These are phyloP conservation scores for Drosophila lacertosa DNA, from an alignment of 1,140 invertebrate species.

Conservation along the genomic window DNA sequence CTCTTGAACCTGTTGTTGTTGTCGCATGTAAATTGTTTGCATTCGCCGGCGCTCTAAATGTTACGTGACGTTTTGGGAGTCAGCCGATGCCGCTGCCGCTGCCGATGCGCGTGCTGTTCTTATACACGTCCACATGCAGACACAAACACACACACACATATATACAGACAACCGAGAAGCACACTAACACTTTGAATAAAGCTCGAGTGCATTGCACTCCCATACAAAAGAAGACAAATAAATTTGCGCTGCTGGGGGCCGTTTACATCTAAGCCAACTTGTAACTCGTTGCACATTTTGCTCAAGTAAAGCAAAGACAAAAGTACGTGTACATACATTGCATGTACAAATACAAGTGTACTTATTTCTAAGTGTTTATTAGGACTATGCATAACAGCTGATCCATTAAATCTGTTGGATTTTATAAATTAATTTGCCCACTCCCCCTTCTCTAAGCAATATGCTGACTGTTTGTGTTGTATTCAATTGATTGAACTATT, in stretches of 20 bases:
- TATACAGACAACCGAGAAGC: not conserved
- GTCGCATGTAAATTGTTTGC: slow-evolving; percentile 32
- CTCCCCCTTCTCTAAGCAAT: not conserved
- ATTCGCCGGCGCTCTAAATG: slow-evolving; percentile 44
- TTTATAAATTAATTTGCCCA: not conserved
- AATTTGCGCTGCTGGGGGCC: slow-evolving; percentile 27
- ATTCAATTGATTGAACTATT: no score
- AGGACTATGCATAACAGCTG: slow-evolving; percentile 26
- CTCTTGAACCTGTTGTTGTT: slow-evolving; percentile 35
- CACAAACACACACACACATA: slow-evolving; percentile 14
- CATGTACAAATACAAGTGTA: slow-evolving; percentile 2
- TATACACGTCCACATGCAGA: slow-evolving; percentile 48
- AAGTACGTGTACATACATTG: not conserved
- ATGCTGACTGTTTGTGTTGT: no score
- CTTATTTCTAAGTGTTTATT: not conserved
- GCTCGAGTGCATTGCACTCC: slow-evolving; percentile 41
- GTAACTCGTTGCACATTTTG: slow-evolving; percentile 28
- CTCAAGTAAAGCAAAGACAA: slow-evolving; percentile 1
- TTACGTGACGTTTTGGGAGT: slow-evolving; percentile 69
- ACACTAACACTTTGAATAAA: slow-evolving; percentile 14
- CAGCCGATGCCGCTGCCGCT: slow-evolving; percentile 51
- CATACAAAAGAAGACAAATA: slow-evolving; percentile 2
- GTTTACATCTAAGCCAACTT: slow-evolving; percentile 24
- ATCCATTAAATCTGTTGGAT: slow-evolving; percentile 21
- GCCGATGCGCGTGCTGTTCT: slow-evolving; percentile 60